Base-by-base conservation (phyloP, 2,888 invertebrate genomes). In the Agrochola lychnidis region DNA sequence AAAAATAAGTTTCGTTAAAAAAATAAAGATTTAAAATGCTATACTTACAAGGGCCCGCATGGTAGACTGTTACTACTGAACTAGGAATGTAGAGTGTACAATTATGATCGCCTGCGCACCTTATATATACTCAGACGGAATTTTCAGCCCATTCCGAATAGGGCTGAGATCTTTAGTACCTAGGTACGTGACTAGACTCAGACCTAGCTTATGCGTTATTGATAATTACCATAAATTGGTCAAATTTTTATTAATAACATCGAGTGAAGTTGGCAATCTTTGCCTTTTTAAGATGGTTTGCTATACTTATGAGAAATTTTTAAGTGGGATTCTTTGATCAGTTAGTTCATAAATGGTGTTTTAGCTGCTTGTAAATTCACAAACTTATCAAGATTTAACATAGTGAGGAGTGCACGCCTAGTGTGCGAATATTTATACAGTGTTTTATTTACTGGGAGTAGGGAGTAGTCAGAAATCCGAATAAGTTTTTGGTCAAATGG, bases 41-140 rank as follows among this genome's bases (percentile, higher is more conserved):
- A 56, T 87, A 95, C 96, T 96, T 81, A 96, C 96, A 81, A 95
- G 88, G 83, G 89, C 90, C 87, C 92, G 93, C 96, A 96, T 96
- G 93, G 89, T 90, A 82, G 81, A 87, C 93, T 88, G 93, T 88
- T 81, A 85, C 88, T 86, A 87, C 81, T 87, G 92, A 79, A 87
- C 89, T 87, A 90, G 90, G 92, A 91, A 92, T 93, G 92, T 89
- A 83, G 91, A 94, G 84, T 95, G 94, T 83, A 88, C 91, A 91
- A 92, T 91, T 89, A 90, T 72, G 72, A 79, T 87, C 85, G 88
- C 75, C 45, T 62, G 81, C 87, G 85, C 91, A 91, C 92, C 94
- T 96, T 96, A 90, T 96, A 90, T 96, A 96, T 96, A 96, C 94
- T 85, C 57, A 84, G 81, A 87, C 89, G 90, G 91, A 88, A 91